Evolutionary conservation across 1,140 invertebrate genomes (phyloP), one percentile per base, ranked within the genome.

Genomic region (Grapholita molesta): DNA sequence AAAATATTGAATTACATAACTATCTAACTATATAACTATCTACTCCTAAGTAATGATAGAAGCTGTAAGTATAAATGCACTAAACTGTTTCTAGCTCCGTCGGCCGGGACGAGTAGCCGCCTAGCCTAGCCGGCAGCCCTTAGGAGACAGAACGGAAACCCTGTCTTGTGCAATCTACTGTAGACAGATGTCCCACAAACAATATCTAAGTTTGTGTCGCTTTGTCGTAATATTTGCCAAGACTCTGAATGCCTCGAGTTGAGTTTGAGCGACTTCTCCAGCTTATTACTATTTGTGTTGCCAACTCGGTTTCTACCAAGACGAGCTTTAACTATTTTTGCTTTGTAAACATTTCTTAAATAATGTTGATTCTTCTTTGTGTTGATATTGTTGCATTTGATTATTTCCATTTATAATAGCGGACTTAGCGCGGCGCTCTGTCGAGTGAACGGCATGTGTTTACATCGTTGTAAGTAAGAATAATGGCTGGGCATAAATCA

Each of bases 201-300:
- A 84, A 82, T 82, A 85, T 82, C 78, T 57, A 82, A 83, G 80
- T 81, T 85, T 73, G 74, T 75, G 75, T 77, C 79, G 76, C 80
- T 84, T 86, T 81, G 81, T 82, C 69, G 77, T 80, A 79, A 77
- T 83, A 82, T 82, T 82, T 80, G 80, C 76, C 76, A 68, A 79
- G 80, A 72, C 75, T 78, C 72, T 74, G 68, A 80, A 83, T 82
- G 64, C 74, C 73, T 74, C 73, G 72, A 68, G 64, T 42, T 70
- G 68, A 84, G 77, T 87, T 84, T 79, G 67, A 78, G 76, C 69
- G 74, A 84, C 79, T 83, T 81, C 75, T 73, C 76, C 66, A 78
- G 80, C 84, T 86, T 86, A 86, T 85, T 86, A 82, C 80, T 88
- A 80, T 86, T 85, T 88, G 83, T 81, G 78, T 85, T 82, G 75